These are phyloP conservation scores for Equus quagga DNA, from an alignment of 2,113 vertebrate species.

Conservation along the genomic window DNA sequence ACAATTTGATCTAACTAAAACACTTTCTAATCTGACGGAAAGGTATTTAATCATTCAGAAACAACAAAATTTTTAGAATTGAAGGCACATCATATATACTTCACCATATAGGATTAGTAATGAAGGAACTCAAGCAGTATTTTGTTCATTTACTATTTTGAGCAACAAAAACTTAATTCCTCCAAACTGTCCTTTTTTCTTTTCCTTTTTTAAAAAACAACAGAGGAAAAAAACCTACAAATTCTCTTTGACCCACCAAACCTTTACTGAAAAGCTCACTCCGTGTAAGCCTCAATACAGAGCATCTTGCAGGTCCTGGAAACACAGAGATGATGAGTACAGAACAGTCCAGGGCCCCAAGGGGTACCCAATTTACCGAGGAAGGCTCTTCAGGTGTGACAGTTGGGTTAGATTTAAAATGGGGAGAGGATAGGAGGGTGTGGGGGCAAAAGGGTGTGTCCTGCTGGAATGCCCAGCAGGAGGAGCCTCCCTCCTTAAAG, in stretches of 20 bases:
- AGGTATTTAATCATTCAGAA: not conserved
- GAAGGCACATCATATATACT: not conserved
- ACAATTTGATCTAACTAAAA: not conserved
- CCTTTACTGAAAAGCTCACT: not conserved
- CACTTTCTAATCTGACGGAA: not conserved
- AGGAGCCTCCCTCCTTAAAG: not conserved
- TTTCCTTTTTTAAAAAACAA: not conserved
- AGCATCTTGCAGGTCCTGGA: not conserved
- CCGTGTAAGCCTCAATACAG: not conserved
- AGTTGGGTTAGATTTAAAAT: not conserved
- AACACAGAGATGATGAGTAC: not conserved
- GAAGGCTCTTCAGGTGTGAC: not conserved
- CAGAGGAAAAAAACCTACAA: not conserved
- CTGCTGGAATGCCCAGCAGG: not conserved
- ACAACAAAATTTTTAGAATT: not conserved
- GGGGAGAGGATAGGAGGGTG: too few species aligned
- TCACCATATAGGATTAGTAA: not conserved
- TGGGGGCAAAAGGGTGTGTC: not conserved
- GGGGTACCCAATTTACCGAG: not conserved
- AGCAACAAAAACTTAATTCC: not conserved
- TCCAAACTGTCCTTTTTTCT: not conserved
- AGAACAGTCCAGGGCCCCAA: not conserved
- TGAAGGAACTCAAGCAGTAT: not conserved
- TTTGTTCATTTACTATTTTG: not conserved
- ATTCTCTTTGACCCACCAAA: not conserved